Conservation (phyloP, 2,888 invertebrate genomes). For the Gymnoscelis rufifasciata region DNA sequence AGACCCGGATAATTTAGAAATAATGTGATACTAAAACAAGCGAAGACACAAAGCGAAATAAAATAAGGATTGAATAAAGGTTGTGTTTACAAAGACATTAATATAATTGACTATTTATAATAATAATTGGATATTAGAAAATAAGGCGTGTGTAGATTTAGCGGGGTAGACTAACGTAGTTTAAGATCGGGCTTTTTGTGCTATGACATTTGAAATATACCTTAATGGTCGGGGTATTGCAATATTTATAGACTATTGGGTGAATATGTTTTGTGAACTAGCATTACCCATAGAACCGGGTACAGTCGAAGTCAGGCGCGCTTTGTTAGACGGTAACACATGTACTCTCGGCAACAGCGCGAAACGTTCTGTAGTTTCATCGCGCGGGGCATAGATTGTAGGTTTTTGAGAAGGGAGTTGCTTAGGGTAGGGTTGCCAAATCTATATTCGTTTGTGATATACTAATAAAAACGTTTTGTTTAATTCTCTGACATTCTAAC, state of each 20-base stretch:
- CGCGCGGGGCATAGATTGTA: slow-evolving; percentile 9
- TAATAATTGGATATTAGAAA: not conserved
- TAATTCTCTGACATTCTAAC: too few species aligned
- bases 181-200: too few species aligned
- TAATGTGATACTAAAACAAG: too few species aligned
- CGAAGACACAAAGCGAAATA: too few species aligned
- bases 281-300: slow-evolving; percentile 29
- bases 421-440: too few species aligned
- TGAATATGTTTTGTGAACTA: slow-evolving; percentile 24
- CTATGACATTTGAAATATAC: too few species aligned
- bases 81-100: slow-evolving; percentile 1
- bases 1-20: not conserved
- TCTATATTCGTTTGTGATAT: too few species aligned
- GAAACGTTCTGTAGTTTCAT: slow-evolving; percentile 64
- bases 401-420: not conserved
- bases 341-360: slow-evolving; percentile 59
- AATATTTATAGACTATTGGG: not conserved
- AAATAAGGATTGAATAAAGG: not conserved
- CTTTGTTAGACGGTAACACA: slow-evolving; percentile 37
- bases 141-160: not conserved
- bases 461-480: too few species aligned
- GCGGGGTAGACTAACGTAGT: not conserved
- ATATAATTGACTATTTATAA: too few species aligned
- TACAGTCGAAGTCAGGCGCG: slow-evolving; percentile 16
- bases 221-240: not conserved